Percentiles rank a stretch among this genome's conserved stretches.
These are phyloP conservation scores for Myathropa florea DNA, from an alignment of 2,888 invertebrate genomes.

Conservation along the genomic window DNA sequence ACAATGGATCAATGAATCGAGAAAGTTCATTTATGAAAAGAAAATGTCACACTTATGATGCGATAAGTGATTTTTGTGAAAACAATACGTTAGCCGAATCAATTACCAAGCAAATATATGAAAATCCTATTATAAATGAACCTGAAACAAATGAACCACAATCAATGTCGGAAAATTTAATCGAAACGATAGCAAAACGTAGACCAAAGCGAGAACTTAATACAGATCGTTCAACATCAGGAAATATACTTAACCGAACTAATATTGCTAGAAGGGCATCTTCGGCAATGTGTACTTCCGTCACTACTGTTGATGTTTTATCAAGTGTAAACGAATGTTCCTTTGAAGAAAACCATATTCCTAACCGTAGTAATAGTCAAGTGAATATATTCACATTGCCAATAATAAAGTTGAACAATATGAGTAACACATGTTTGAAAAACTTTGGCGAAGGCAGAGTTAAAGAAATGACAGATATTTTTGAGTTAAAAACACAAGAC, in stretches of 20 bases:
- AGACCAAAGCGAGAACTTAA: constrained; percentile 76
- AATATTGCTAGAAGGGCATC: constrained; percentile 49
- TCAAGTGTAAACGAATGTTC: constrained; percentile 76
- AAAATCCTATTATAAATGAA: background rate
- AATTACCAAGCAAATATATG: constrained; percentile 73
- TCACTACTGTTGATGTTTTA: constrained; percentile 76
- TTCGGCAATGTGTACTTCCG: constrained; percentile 36
- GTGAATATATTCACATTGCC: constrained; percentile 62
- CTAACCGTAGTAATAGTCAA: constrained; percentile 68
- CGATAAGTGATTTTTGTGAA: constrained; percentile 76
- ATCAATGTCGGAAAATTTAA: background rate
- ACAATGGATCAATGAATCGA: constrained; percentile 13
- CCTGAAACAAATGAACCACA: background rate
- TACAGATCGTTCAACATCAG: constrained; percentile 76
- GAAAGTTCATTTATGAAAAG: constrained; percentile 70
- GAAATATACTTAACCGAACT: constrained; percentile 36
- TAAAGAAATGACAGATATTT: constrained; percentile 86
- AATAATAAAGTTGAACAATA: background rate
- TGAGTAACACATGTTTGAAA: constrained; percentile 22
- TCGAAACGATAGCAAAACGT: constrained; percentile 19
- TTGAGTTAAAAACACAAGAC: constrained; percentile 82
- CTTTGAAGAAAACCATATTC: constrained; percentile 74
- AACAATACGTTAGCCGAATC: constrained; percentile 77
- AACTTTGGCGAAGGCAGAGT: constrained; percentile 86
- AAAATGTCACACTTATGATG: constrained; percentile 78